Evolutionary conservation across 2,797 vertebrate species (phyloP), one percentile per base, ranked within the genome.

Genomic region (Liparis tanakae): DNA sequence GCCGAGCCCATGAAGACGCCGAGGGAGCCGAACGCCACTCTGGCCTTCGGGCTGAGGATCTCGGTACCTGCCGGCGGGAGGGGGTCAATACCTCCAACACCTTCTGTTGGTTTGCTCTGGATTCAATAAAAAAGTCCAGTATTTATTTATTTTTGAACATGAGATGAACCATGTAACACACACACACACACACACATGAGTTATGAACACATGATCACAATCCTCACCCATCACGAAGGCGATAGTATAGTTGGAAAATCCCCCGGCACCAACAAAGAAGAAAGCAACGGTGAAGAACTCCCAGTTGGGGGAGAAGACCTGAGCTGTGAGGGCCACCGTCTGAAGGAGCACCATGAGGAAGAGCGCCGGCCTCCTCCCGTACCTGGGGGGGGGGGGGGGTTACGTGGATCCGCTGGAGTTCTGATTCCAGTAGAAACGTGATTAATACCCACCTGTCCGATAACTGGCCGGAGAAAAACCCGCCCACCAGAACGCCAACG

Each of bases 241-340:
- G 25, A 61, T 1, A 22, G 20, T 94, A 9, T 95, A 97, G 91
- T 98, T 97, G 62, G 96, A 97, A 72, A 94, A 96, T 82, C 94
- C 94, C 18, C 96, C 96, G 81, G 95, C 93, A 75, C 97, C 97
- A 1, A 93, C 95, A 9, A 97, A 87, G 80, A 95, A 67, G 85
- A 94, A 96, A 57, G 96, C 90, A 18, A 95, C 54, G 0, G 88
- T 79, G 82, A 96, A 98, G 93, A 96, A 90, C 86, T 96, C 96
- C 91, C 95, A 97, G 93, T 72, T 97, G 5, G 90, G 94, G 3
- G 96, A 96, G 90, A 98, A 97, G 78, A 96, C 81, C 89, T 97
- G 96, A 0, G 95, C 36, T 56, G 96, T 89, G 77, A 95, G 91
- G 71, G 96, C 92, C 58, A 92, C 88, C 2, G 94, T 96, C 89